Evolutionary conservation across 2,888 invertebrate species (phyloP), one percentile per base, ranked within the genome.

Genomic region (Mesorhabditis sp.): DNA sequence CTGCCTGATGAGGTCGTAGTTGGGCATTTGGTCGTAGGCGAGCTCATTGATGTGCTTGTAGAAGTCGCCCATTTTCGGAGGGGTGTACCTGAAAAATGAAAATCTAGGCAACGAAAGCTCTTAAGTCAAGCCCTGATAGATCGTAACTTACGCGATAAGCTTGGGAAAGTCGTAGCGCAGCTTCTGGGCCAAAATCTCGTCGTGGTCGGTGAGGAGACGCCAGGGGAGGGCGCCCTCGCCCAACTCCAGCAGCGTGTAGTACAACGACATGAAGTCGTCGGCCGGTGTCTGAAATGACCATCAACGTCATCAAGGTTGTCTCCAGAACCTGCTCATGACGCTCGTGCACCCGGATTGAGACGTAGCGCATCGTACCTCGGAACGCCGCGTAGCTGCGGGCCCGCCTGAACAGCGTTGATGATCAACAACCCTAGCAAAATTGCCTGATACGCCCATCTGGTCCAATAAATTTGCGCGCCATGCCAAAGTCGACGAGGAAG

Each of bases 401-500:
- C 1, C 75, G 76, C 62, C 81, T 76, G 65, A 80, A 75, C 1
- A 50, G n/a, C 7, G n/a, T 50, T 1, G n/a, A 50, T 50, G 58
- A 50, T 13, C 7, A 50, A n/a, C 10, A n/a, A 50, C 7, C 1
- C n/a, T 50, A 13, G 10, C 7, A 50, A 50, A 50, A 50, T 13
- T 50, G n/a, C 58, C 58, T 10, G 58, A 50, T 50, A 15, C 67
- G 66, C n/a, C 83, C 83, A 28, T 76, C 70, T 4, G 67, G 65
- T 45, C 70, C 45, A 6, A 75, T 72, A 65, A 77, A 81, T 7
- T 67, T 73, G 15, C 77, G 73, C 43, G 77, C 72, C 77, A 77
- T 77, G 67, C 76, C 84, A 66, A 83, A 84, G 65, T 84, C 83
- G 63, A 84, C 79, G n/a, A 84, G 69, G 67, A 76, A 83, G 13